These are phyloP conservation scores for Altica lythri DNA, from an alignment of 2,888 invertebrate species.

Conservation along the genomic window DNA sequence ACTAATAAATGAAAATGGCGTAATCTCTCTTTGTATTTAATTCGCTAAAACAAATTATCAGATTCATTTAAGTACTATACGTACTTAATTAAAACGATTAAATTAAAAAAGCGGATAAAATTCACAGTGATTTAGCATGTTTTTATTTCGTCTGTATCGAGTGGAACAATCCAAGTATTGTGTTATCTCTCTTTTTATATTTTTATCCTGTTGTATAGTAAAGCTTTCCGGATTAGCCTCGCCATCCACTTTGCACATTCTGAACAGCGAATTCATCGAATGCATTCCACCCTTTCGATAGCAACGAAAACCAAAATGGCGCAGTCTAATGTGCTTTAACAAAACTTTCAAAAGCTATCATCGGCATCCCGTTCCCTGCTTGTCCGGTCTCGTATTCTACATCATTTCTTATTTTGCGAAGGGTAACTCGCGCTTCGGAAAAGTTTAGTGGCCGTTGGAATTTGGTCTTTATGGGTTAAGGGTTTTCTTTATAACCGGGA, in stretches of 20 bases:
- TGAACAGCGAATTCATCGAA: slow-evolving; percentile 32
- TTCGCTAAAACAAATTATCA: too few relatives aligned
- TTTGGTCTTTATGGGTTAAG: slow-evolving; percentile 25
- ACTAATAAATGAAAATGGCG: too few relatives aligned
- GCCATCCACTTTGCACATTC: slow-evolving; percentile 35
- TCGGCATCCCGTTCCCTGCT: slow-evolving; percentile 38
- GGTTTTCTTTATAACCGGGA: slow-evolving; percentile 26
- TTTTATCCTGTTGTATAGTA: slow-evolving; percentile 21
- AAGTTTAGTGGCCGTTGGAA: slow-evolving; percentile 25
- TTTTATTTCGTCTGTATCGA: slow-evolving; percentile 9
- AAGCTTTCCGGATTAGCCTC: slow-evolving; percentile 30
- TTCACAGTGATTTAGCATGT: slow-evolving; percentile 11
- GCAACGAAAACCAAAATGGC: slow-evolving; percentile 41
- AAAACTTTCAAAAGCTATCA: slow-evolving; percentile 46
- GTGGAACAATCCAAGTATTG: slow-evolving; percentile 11
- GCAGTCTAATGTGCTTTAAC: slow-evolving; percentile 42
- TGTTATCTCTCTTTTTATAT: slow-evolving; percentile 18
- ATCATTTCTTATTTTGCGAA: slow-evolving; percentile 42
- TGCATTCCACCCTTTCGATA: slow-evolving; percentile 41
- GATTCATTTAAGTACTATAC: background rate
- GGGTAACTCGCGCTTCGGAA: slow-evolving; percentile 7
- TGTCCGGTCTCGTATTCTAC: slow-evolving; percentile 40
- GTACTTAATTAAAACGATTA: too few relatives aligned
- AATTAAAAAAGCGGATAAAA: too few relatives aligned
- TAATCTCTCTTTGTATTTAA: too few relatives aligned